Percentiles rank a stretch among this genome's conserved stretches.
phyloP scores from a whole-genome alignment of 2,113 vertebrate species.

The Shinisaurus crocodilurus region DNA sequence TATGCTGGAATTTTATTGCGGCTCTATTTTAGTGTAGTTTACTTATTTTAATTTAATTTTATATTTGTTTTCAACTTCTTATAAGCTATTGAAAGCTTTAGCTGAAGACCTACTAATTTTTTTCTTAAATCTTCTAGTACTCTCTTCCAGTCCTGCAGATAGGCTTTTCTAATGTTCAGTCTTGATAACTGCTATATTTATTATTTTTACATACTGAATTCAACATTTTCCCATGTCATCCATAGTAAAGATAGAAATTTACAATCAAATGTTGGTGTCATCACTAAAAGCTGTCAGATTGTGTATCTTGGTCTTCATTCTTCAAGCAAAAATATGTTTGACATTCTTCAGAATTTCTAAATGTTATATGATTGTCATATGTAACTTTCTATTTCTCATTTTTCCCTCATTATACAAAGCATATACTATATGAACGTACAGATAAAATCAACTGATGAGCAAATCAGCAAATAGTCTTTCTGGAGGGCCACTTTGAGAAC shows the following conservation, averaged over 20 bases:
- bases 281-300: neutral
- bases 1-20: neutral
- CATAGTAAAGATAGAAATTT: neutral
- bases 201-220: neutral
- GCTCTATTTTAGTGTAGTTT: neutral
- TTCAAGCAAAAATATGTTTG: neutral
- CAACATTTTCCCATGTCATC: neutral
- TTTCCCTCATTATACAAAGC: neutral
- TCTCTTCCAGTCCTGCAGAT: neutral
- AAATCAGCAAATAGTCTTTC: neutral
- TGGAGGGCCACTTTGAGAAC: neutral
- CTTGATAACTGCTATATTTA: neutral
- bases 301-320: neutral
- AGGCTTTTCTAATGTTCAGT: neutral
- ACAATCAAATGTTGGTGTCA: neutral
- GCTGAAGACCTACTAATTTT: neutral
- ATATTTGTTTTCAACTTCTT: neutral
- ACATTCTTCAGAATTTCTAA: neutral
- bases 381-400: neutral
- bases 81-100: neutral
- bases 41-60: neutral
- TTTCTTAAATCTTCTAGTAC: neutral
- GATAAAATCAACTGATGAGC: neutral
- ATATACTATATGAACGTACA: neutral
- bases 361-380: neutral